Percentiles rank a stretch among this genome's conserved stretches.
Conservation (phyloP, 2,888 invertebrate species). For the Yponomeuta malinellus region DNA sequence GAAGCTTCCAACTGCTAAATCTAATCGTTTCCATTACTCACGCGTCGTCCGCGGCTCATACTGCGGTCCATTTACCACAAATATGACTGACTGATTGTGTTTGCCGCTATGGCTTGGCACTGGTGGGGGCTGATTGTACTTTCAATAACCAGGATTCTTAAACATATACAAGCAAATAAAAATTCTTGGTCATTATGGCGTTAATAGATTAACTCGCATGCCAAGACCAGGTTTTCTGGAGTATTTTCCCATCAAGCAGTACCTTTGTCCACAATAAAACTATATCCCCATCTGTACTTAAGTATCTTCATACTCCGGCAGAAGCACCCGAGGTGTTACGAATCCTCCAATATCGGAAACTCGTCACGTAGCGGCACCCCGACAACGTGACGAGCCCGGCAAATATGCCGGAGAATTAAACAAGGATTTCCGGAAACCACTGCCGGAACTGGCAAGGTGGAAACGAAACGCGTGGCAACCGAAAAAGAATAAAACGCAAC, state of each 20-base stretch:
- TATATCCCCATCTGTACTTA: conserved; percentile 5
- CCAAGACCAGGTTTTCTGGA: not conserved
- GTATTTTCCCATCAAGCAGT: not conserved
- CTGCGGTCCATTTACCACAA: conserved; percentile 66
- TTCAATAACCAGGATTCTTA: not conserved
- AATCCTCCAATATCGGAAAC: conserved; percentile 29
- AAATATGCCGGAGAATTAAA: conserved; percentile 11
- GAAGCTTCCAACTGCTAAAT: conserved; percentile 47
- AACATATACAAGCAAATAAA: not conserved
- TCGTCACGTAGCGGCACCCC: conserved; percentile 48
- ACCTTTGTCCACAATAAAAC: not conserved
- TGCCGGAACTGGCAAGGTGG: conserved; percentile 2
- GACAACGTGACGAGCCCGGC: conserved; percentile 25
- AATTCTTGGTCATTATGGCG: not conserved
- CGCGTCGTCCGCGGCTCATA: conserved; percentile 55
- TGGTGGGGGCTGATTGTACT: conserved; percentile 14
- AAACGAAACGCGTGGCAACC: not conserved
- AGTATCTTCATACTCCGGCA: conserved; percentile 6
- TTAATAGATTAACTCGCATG: too few relatives aligned
- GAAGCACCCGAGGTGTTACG: not conserved
- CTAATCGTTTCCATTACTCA: conserved; percentile 69
- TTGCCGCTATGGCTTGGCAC: conserved; percentile 32
- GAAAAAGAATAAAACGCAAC: not conserved
- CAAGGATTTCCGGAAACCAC: conserved; percentile 11
- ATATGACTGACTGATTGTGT: conserved; percentile 45